A percentile compares a stretch with the other conserved stretches of the same genome.
Evolutionary conservation across 2,797 vertebrate species (phyloP).

Genomic region (Fratercula arctica): DNA sequence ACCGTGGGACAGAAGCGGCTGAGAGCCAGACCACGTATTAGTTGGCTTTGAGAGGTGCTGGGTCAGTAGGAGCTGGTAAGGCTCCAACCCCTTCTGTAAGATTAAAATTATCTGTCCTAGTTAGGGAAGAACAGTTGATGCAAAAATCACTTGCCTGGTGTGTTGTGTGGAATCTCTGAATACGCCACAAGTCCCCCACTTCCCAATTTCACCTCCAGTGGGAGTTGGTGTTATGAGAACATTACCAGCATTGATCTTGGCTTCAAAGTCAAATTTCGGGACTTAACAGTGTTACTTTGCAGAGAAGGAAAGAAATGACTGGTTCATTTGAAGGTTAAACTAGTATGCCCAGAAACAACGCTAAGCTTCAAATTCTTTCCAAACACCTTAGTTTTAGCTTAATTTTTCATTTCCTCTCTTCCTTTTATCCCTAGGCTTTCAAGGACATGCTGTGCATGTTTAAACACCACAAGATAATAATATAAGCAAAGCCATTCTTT

Average conservation of each 20-base stretch:
- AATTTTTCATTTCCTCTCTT: conserved; percentile 56
- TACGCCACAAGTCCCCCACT: background rate
- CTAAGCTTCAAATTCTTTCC: conserved; percentile 42
- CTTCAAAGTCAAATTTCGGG: conserved; percentile 55
- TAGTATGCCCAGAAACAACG: conserved; percentile 21
- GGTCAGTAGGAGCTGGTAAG: background rate
- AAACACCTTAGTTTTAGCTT: conserved; percentile 36
- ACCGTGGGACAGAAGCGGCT: background rate
- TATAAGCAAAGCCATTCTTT: conserved; percentile 26
- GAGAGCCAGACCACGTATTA: background rate
- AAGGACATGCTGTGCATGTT: conserved; percentile 39
- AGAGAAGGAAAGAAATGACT: background rate
- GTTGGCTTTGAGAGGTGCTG: background rate
- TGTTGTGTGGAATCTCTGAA: conserved; percentile 35
- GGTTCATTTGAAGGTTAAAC: conserved; percentile 57
- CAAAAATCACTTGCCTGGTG: conserved; percentile 34
- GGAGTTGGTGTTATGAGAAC: conserved; percentile 58
- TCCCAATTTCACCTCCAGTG: conserved; percentile 48
- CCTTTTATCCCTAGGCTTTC: conserved; percentile 38
- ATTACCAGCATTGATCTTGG: conserved; percentile 63
- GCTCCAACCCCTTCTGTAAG: background rate
- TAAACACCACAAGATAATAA: conserved; percentile 16
- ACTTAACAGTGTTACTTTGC: conserved; percentile 30
- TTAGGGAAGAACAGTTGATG: conserved; percentile 33
- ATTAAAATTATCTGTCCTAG: conserved; percentile 37